phyloP scores from a whole-genome alignment of 2,797 vertebrate genomes.

The Sebastes flavidus region DNA sequence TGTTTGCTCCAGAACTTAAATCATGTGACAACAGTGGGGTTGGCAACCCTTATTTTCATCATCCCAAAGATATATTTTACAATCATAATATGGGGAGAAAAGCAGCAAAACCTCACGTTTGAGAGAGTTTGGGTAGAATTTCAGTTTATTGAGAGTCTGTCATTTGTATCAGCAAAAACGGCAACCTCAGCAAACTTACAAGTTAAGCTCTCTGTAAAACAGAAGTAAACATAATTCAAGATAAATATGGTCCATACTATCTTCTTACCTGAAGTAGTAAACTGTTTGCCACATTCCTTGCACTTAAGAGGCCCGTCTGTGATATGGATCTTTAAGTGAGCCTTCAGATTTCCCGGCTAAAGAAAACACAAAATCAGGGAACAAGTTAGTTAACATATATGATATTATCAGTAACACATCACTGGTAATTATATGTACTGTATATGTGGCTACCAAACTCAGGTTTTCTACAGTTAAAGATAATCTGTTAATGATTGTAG shows the following conservation, averaged over 20 bases:
- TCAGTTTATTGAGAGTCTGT: background rate
- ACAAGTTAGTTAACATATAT: background rate
- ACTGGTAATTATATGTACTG: background rate
- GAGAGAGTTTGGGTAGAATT: background rate
- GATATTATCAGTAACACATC: background rate
- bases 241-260: background rate
- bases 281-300: constrained; percentile 97
- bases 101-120: background rate
- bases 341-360: constrained; percentile 94
- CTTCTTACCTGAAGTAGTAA: constrained; percentile 94
- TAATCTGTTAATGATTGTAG: background rate
- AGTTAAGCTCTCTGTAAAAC: background rate
- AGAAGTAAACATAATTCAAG: background rate
- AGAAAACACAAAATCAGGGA: background rate
- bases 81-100: background rate
- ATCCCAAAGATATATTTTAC: background rate
- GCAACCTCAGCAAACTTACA: background rate
- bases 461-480: background rate
- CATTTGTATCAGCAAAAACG: background rate
- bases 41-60: background rate
- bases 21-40: background rate
- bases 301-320: constrained; percentile 95
- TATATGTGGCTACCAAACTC: too few species aligned
- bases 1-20: background rate
- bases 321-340: constrained; percentile 96